These are phyloP conservation scores for Zhengitettix transpicula DNA, from an alignment of 2,888 invertebrate genomes.

Conservation along the genomic window DNA sequence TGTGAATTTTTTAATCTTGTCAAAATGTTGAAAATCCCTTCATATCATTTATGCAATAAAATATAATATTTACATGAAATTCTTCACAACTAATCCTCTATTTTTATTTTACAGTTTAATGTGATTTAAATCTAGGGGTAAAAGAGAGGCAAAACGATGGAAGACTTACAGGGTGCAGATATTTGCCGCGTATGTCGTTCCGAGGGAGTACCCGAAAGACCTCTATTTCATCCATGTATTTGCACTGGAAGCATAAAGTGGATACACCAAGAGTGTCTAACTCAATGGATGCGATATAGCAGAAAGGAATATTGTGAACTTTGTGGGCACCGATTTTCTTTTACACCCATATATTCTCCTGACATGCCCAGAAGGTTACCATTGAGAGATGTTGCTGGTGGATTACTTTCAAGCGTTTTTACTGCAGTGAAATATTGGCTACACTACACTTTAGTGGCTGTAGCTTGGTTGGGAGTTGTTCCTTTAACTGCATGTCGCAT, in stretches of 20 bases:
- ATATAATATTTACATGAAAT: too few relatives aligned
- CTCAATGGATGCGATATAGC: slow-evolving; percentile 98
- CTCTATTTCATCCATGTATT: slow-evolving; percentile 94
- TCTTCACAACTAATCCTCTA: too few relatives aligned
- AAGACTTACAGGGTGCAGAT: slow-evolving; percentile 51
- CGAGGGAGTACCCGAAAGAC: slow-evolving; percentile 80
- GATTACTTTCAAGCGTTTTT: slow-evolving; percentile 72
- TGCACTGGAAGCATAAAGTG: slow-evolving; percentile 98
- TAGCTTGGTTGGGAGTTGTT: slow-evolving; percentile 94
- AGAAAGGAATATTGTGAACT: slow-evolving; percentile 97
- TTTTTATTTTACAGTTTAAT: background rate
- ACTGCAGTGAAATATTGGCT: slow-evolving; percentile 93
- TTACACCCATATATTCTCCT: slow-evolving; percentile 98
- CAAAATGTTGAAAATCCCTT: too few relatives aligned
- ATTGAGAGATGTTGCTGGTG: slow-evolving; percentile 78
- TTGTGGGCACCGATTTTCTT: slow-evolving; percentile 93
- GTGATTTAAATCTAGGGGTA: background rate
- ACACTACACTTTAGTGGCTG: slow-evolving; percentile 89
- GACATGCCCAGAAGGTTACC: slow-evolving; percentile 99
- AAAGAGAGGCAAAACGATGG: slow-evolving; percentile 21
- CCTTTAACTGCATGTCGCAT: slow-evolving; percentile 92
- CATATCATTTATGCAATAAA: too few relatives aligned
- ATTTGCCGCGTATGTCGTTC: slow-evolving; percentile 97
- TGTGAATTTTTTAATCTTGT: too few relatives aligned
- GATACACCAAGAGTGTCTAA: slow-evolving; percentile 95